Conservation (phyloP, 2,797 vertebrate species). For the Enteromius paludinosus region DNA sequence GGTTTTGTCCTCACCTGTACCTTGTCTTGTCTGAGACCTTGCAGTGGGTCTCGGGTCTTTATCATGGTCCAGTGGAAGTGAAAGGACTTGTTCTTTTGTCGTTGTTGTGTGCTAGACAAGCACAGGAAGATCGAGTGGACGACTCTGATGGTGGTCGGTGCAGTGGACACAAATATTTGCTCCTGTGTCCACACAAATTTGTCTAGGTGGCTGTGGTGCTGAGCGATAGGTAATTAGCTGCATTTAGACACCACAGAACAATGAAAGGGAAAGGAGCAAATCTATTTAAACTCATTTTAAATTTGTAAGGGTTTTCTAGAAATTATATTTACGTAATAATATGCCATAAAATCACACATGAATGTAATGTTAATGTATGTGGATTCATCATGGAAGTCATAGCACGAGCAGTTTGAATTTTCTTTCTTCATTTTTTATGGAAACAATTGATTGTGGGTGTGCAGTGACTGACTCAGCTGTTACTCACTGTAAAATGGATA, state of each 20-base stretch:
- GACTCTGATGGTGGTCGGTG: slow-evolving; percentile 50
- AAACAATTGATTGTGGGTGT: slow-evolving; percentile 28
- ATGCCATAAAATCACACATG: neutral
- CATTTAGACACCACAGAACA: slow-evolving; percentile 50
- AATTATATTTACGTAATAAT: neutral
- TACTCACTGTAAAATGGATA: slow-evolving; percentile 15
- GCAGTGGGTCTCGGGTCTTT: slow-evolving; percentile 42
- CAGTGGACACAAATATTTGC: slow-evolving; percentile 60
- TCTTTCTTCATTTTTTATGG: neutral
- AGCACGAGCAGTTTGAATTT: neutral
- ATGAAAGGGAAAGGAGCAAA: slow-evolving; percentile 30
- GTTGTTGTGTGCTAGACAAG: slow-evolving; percentile 46
- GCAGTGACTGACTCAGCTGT: slow-evolving; percentile 25
- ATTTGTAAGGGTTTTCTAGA: neutral
- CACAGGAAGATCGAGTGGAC: slow-evolving; percentile 43
- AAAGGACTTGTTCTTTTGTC: slow-evolving; percentile 57
- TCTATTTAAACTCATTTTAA: neutral
- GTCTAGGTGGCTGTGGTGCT: slow-evolving; percentile 43
- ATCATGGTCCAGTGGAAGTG: slow-evolving; percentile 62
- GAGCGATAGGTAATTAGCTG: slow-evolving; percentile 49
- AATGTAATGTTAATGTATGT: neutral
- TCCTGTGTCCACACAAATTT: slow-evolving; percentile 49
- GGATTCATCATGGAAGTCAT: neutral
- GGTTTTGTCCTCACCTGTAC: slow-evolving; percentile 46
- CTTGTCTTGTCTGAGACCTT: slow-evolving; percentile 43